Evolutionary conservation across 2,113 vertebrate genomes (phyloP).

Genomic region (Mormyrus iriodes): DNA sequence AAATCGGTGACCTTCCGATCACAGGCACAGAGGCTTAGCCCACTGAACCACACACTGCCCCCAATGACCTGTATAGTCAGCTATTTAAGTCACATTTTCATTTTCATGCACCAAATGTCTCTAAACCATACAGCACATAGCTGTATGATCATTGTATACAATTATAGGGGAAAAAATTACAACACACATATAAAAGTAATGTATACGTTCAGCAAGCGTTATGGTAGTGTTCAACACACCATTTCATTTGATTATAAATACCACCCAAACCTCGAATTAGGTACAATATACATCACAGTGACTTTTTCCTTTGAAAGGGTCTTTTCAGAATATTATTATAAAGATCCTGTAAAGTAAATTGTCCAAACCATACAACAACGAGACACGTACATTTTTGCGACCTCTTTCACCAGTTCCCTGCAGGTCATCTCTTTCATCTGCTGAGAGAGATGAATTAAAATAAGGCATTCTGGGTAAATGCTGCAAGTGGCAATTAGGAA

Average conservation of each 20-base stretch:
- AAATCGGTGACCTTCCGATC: not conserved
- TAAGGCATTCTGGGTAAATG: not conserved
- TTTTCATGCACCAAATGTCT: not conserved
- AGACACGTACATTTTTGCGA: constrained; percentile 93
- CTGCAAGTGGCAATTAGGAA: not conserved
- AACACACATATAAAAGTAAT: not conserved
- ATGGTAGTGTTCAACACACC: not conserved
- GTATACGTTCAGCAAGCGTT: not conserved
- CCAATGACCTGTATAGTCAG: not conserved
- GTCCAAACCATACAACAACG: not conserved
- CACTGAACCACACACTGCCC: not conserved
- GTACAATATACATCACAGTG: not conserved
- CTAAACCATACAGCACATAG: no score
- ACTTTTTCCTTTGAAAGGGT: not conserved
- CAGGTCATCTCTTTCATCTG: constrained; percentile 99
- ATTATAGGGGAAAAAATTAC: no score
- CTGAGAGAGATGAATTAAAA: not conserved
- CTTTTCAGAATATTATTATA: not conserved
- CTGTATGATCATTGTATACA: not conserved
- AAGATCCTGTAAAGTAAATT: no score
- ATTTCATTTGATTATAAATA: not conserved
- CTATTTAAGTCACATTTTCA: not conserved
- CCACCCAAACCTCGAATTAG: not conserved
- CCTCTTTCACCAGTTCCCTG: constrained; percentile 92
- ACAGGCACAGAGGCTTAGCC: not conserved